A percentile compares a stretch with the other conserved stretches of the same genome.
These are phyloP conservation scores for Amorpha juglandis DNA, from an alignment of 2,888 invertebrate genomes.

Conservation along the genomic window DNA sequence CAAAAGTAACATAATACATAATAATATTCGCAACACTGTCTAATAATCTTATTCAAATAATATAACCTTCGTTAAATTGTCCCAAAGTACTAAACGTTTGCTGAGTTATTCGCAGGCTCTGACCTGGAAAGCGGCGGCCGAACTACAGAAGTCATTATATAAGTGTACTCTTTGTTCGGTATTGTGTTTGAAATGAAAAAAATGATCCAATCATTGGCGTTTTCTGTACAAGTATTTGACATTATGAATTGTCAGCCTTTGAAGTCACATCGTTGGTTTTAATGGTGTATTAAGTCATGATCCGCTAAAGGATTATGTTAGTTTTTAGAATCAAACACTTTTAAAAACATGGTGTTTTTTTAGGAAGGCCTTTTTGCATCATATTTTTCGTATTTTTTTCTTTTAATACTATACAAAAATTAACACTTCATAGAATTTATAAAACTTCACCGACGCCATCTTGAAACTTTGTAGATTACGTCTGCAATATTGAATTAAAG, in stretches of 20 bases:
- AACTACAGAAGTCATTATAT: conserved; percentile 27
- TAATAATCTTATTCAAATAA: background rate
- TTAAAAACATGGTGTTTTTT: no score
- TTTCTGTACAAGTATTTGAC: conserved; percentile 16
- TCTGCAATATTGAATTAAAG: background rate
- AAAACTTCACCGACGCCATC: background rate
- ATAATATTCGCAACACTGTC: no score
- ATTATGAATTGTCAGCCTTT: conserved; percentile 13
- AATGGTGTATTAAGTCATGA: background rate
- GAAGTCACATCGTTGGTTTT: background rate
- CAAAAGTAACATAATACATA: no score
- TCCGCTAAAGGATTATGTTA: background rate
- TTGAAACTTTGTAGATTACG: background rate
- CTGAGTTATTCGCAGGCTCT: conserved; percentile 8
- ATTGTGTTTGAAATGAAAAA: conserved; percentile 27
- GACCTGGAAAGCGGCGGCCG: conserved; percentile 20
- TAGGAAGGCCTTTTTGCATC: no score
- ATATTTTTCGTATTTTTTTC: no score
- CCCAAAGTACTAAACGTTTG: conserved; percentile 17
- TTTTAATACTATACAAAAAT: background rate
- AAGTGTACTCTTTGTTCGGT: conserved; percentile 25
- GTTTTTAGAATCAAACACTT: background rate
- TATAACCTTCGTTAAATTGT: conserved; percentile 19
- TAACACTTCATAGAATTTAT: background rate
- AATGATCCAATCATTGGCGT: conserved; percentile 19